phyloP scores from a whole-genome alignment of 92 coral and sea anemone species.

The Bergia puertoricense region DNA sequence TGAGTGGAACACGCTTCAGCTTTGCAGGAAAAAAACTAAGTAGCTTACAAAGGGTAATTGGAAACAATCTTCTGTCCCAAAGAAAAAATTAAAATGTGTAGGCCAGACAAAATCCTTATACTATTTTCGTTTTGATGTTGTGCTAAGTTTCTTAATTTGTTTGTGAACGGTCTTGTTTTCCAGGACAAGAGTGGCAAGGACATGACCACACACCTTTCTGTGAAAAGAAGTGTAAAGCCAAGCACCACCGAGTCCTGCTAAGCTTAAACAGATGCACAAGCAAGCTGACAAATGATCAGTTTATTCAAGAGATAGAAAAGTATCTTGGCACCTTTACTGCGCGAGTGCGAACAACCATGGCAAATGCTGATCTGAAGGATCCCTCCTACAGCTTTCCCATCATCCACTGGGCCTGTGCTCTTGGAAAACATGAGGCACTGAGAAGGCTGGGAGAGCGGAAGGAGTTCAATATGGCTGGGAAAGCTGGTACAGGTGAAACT shows the following conservation, averaged over 20 bases:
- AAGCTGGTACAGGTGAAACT: constrained; percentile 40
- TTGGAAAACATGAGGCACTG: constrained; percentile 35
- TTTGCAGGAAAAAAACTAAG: no score
- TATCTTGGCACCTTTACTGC: constrained; percentile 14
- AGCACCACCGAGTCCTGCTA: constrained; percentile 15
- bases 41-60: neutral
- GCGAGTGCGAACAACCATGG: constrained; percentile 10
- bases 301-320: constrained; percentile 1
- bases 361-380: constrained; percentile 27
- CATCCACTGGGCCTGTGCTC: constrained; percentile 42
- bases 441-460: neutral
- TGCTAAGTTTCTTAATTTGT: neutral
- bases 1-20: no score
- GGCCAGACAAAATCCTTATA: no score
- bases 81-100: no score
- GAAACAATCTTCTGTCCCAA: no score
- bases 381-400: constrained; percentile 38
- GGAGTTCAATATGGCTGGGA: constrained; percentile 27
- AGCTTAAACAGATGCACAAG: constrained; percentile 35
- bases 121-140: neutral
- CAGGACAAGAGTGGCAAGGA: constrained; percentile 10
- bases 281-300: constrained; percentile 27
- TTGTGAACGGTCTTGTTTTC: neutral
- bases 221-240: constrained; percentile 21
- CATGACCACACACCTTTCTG: constrained; percentile 34